Evolutionary conservation across 2,113 vertebrate species (phyloP), one percentile per base, ranked within the genome.

Genomic region (Chloroceryle aenea): DNA sequence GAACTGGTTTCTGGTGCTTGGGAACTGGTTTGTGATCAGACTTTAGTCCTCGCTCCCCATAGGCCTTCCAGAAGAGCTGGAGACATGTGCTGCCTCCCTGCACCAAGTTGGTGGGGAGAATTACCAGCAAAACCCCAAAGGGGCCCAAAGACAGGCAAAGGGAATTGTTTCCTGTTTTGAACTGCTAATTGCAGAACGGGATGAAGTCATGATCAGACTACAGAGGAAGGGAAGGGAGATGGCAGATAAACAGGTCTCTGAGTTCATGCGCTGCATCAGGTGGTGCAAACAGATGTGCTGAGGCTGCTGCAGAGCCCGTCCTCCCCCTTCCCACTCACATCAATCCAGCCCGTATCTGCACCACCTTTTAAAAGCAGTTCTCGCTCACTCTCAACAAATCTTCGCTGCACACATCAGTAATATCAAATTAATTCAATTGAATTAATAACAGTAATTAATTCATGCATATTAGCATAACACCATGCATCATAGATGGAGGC

Each of bases 391-490:
- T 2, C 97, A 62, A 95, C 96, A 96, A 90, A 95, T 79, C 85
- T 93, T 87, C 87, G 2, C 85, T 23, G 63, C 10, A 18, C 88
- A 89, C 92, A 85, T 87, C 93, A 80, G 87, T 86, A 93, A 92
- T 90, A 96, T 89, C 81, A 58, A 95, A 89, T 90, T 96, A 97
- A 97, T 97, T 95, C 96, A 94, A 97, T 91, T 97, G 96, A 96
- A 97, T 97, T 97, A 97, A 97, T 96, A 95, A 94, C 89, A 96
- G 96, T 97, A 97, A 97, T 97, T 96, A 97, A 97, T 95, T 96
- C 91, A 96, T 94, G 97, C 96, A 85, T 93, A 97, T 97, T 97
- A 97, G 91, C 96, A 96, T 96, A 96, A 95, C 93, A 95, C 87
- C 89, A 95, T 97, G 96, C 96, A 96, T 97, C 96, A 94, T 97